Conservation (phyloP, 2,888 invertebrate genomes). For the Drosophila seclusa region DNA sequence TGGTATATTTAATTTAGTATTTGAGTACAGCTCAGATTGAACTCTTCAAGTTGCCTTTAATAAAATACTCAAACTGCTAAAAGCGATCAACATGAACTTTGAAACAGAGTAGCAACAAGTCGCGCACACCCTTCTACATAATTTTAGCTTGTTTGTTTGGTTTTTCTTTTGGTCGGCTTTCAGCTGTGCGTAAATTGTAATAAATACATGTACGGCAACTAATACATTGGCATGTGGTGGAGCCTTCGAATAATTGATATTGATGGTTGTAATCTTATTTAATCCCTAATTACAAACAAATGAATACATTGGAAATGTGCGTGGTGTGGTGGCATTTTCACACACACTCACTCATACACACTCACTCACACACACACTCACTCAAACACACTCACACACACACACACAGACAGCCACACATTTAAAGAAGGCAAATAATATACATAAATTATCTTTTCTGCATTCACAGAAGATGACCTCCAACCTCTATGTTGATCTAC, state of each 20-base stretch:
- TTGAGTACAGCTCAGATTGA: neutral
- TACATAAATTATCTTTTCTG: conserved; percentile 48
- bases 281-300: conserved; percentile 81
- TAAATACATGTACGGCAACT: conserved; percentile 62
- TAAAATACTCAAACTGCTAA: neutral
- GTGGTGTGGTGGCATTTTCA: conserved; percentile 15
- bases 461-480: neutral
- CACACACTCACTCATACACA: neutral
- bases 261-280: conserved; percentile 79
- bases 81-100: neutral
- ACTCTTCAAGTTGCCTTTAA: neutral
- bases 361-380: neutral
- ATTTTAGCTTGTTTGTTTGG: neutral
- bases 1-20: neutral
- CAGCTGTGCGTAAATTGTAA: conserved; percentile 63
- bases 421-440: conserved; percentile 38
- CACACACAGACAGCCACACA: neutral
- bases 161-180: conserved; percentile 35
- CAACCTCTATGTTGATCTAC: conserved; percentile 5
- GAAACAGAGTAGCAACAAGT: conserved; percentile 10
- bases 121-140: neutral
- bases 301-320: conserved; percentile 64
- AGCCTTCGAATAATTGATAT: conserved; percentile 74
- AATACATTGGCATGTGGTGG: conserved; percentile 57
- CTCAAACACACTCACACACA: neutral